Conservation (phyloP, 2,113 vertebrate genomes). For the Apodemus speciosus region DNA sequence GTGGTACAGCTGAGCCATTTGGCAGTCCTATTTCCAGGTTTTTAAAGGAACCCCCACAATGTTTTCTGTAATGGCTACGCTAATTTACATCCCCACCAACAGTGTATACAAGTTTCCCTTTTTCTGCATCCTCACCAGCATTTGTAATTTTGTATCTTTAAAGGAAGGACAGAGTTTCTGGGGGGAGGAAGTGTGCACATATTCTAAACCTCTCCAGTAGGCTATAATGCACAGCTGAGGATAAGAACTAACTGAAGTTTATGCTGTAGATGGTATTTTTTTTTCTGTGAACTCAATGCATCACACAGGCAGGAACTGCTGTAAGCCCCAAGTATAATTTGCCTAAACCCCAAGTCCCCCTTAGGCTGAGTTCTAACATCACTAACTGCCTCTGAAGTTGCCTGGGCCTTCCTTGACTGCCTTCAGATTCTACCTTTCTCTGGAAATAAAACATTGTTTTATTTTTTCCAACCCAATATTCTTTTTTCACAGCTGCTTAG, state of each 20-base stretch:
- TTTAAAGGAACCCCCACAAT: not conserved
- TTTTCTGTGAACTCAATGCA: not conserved
- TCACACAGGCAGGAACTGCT: not conserved
- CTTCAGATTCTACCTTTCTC: not conserved
- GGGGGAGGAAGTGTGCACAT: not conserved
- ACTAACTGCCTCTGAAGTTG: not conserved
- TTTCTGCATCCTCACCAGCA: not conserved
- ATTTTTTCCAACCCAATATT: not conserved
- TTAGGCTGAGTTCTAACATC: conserved; percentile 40
- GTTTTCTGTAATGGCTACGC: conserved; percentile 2
- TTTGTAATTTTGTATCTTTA: not conserved
- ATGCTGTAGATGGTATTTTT: not conserved
- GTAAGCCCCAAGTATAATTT: not conserved
- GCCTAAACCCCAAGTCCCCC: not conserved
- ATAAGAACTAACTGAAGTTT: not conserved
- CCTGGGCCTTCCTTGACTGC: not conserved
- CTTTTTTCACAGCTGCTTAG: not conserved
- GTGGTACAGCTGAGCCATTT: not conserved
- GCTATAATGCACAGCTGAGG: not conserved
- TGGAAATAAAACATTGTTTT: conserved; percentile 17
- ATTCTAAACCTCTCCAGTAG: not conserved
- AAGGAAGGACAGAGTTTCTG: not conserved
- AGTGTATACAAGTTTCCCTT: not conserved
- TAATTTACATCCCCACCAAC: conserved; percentile 10
- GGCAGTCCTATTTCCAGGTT: not conserved